Conservation (phyloP, 2,113 vertebrate genomes). For the Myotis yumanensis region DNA sequence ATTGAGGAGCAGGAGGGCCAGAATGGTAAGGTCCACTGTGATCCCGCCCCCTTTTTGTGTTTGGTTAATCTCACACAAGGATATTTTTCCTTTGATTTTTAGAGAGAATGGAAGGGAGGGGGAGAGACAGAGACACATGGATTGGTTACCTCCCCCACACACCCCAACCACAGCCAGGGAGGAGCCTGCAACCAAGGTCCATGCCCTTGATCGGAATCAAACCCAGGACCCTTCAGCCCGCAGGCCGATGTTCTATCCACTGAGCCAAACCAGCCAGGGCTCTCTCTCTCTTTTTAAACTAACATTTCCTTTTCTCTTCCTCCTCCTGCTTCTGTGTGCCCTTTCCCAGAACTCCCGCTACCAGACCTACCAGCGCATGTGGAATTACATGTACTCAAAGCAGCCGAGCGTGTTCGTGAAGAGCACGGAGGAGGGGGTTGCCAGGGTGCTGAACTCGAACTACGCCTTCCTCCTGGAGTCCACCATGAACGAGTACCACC, state of each 20-base stretch:
- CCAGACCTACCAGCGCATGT: constrained; percentile 99
- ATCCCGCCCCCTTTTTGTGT: neutral
- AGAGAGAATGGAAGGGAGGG: neutral
- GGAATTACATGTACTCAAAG: constrained; percentile 99
- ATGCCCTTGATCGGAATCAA: too few species aligned
- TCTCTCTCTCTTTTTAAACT: neutral
- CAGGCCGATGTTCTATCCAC: too few species aligned
- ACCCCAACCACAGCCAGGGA: neutral
- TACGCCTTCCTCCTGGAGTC: constrained; percentile 98
- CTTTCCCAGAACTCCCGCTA: constrained; percentile 95
- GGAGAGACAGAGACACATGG: neutral
- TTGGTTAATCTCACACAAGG: neutral
- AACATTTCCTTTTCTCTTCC: neutral
- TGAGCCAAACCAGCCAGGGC: too few species aligned
- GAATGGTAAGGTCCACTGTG: neutral
- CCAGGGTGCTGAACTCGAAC: constrained; percentile 97
- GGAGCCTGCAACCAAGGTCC: too few species aligned
- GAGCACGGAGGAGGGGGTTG: constrained; percentile 98
- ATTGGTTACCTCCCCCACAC: neutral
- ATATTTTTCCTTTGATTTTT: neutral
- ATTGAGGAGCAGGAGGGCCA: neutral
- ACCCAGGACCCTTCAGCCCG: too few species aligned
- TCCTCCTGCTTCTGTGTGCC: neutral
- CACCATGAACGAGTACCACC: constrained; percentile 99
- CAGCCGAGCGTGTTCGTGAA: constrained; percentile 98